Evolutionary conservation across 2,113 vertebrate species (phyloP).

Genomic region (Dolichallabes microphthalmus): DNA sequence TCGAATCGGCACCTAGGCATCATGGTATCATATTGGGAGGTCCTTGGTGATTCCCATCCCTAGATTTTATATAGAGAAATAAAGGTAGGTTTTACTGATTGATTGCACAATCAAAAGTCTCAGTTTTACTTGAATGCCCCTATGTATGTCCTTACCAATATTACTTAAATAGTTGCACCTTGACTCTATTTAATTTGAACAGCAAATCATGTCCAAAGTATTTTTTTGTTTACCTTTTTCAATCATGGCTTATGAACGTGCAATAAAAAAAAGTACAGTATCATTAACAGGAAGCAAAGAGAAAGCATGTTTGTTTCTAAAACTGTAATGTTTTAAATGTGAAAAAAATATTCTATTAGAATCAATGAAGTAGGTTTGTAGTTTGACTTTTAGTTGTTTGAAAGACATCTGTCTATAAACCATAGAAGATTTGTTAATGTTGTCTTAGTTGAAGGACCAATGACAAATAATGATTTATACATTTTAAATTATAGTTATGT

Average conservation of each 20-base stretch:
- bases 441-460: not conserved
- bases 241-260: not conserved
- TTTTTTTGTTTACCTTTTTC: not conserved
- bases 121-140: too few species aligned
- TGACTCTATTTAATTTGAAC: not conserved
- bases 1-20: too few species aligned
- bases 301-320: not conserved
- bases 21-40: too few species aligned
- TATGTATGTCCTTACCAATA: not conserved
- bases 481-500: too few species aligned
- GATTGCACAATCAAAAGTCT: too few species aligned
- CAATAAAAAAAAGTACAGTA: not conserved
- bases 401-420: not conserved
- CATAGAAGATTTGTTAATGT: not conserved
- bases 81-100: too few species aligned
- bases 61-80: too few species aligned
- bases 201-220: not conserved
- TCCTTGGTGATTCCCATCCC: too few species aligned
- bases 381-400: not conserved
- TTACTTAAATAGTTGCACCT: not conserved
- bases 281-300: not conserved
- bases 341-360: not conserved
- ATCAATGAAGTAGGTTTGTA: not conserved
- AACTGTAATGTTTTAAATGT: not conserved
- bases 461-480: too few species aligned